These are phyloP conservation scores for Mesocentrotus franciscanus DNA, from an alignment of 53 echinoderm and acorn worm species.

Conservation along the genomic window DNA sequence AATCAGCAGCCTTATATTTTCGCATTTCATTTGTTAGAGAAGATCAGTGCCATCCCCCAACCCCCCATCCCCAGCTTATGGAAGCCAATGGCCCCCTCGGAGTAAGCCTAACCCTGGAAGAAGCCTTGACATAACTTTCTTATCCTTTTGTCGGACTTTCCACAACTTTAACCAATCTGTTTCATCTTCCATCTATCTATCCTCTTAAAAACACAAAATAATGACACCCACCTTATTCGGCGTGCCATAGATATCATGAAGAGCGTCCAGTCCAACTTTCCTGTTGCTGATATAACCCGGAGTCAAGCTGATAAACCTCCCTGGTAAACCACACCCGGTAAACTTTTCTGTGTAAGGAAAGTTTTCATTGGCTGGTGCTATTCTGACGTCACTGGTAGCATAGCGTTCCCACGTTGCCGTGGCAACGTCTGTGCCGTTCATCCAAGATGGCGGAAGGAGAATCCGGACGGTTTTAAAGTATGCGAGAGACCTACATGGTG, in stretches of 20 bases:
- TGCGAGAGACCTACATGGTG: slow-evolving; percentile 71
- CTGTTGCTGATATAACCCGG: slow-evolving; percentile 79
- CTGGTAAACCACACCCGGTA: slow-evolving; percentile 87
- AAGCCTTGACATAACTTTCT: too few species aligned
- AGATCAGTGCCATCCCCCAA: too few species aligned
- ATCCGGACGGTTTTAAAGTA: slow-evolving; percentile 87
- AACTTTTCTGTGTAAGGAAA: slow-evolving; percentile 85
- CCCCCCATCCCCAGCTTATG: too few species aligned
- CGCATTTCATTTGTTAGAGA: too few species aligned
- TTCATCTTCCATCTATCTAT: too few species aligned
- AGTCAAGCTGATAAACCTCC: slow-evolving; percentile 83
- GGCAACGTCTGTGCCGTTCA: slow-evolving; percentile 64
- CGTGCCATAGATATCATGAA: slow-evolving; percentile 71
- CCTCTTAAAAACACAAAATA: neutral
- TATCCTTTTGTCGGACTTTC: too few species aligned
- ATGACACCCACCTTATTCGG: slow-evolving; percentile 77
- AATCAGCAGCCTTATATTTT: too few species aligned
- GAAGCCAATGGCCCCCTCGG: too few species aligned
- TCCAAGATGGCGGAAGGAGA: slow-evolving; percentile 90
- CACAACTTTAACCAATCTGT: too few species aligned
- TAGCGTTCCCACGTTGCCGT: slow-evolving; percentile 84
- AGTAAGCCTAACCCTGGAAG: too few species aligned
- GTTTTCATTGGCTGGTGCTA: slow-evolving; percentile 72
- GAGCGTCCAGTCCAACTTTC: slow-evolving; percentile 52
- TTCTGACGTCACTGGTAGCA: slow-evolving; percentile 88